Evolutionary conservation across 2,888 invertebrate genomes (phyloP).

Genomic region (Acheta domesticus): DNA sequence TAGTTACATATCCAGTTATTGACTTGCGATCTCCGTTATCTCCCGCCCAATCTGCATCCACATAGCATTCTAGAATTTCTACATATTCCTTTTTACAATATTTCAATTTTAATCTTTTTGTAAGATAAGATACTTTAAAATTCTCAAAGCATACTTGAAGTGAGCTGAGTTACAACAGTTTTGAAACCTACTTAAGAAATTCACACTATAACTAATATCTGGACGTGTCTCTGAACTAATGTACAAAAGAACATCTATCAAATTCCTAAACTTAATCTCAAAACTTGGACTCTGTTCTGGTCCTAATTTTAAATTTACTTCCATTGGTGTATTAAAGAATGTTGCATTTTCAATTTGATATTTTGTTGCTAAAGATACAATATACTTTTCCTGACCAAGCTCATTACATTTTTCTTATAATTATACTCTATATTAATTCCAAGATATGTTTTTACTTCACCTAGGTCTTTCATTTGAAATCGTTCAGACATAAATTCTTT

Average conservation of each 20-base stretch:
- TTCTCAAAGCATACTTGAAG: neutral
- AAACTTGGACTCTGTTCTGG: neutral
- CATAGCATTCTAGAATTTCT: neutral
- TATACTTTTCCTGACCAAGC: neutral
- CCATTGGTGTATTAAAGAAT: neutral
- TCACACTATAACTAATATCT: neutral
- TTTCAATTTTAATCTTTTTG: neutral
- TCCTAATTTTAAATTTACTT: neutral
- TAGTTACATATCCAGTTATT: neutral
- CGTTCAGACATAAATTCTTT: no score
- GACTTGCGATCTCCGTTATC: neutral
- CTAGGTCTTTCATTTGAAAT: no score
- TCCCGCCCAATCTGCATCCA: neutral
- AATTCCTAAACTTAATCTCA: neutral
- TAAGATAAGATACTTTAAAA: neutral
- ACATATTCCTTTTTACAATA: neutral
- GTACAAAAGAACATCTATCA: neutral
- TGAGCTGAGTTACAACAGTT: neutral
- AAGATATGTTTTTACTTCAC: neutral
- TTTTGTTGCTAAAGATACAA: neutral
- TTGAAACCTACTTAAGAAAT: neutral
- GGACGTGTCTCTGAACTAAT: neutral
- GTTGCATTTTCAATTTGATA: no score
- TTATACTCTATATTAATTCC: neutral
- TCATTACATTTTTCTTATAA: neutral